Percentiles rank a stretch among this genome's conserved stretches.
phyloP scores from a whole-genome alignment of 2,888 invertebrate species.

The Drosophila quasianomalipes region DNA sequence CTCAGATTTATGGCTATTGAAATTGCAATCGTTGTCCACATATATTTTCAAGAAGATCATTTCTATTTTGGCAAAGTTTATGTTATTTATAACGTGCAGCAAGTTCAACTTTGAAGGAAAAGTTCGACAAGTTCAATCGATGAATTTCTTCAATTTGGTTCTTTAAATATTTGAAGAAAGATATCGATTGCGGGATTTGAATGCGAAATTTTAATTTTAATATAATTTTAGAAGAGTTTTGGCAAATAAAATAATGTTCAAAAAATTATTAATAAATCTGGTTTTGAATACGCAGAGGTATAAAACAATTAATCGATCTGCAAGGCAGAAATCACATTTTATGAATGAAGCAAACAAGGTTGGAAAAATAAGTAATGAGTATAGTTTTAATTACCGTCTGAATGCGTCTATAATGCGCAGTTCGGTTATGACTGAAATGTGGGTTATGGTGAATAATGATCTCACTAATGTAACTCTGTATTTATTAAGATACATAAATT shows the following conservation, averaged over 20 bases:
- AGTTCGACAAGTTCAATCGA: not conserved
- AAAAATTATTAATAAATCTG: not conserved
- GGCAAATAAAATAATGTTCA: not conserved
- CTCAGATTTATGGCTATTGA: slow-evolving; percentile 53
- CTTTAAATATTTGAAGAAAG: not conserved
- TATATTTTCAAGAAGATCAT: slow-evolving; percentile 31
- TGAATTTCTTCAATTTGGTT: not conserved
- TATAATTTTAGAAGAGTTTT: too few species aligned
- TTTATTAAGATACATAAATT: slow-evolving; percentile 1
- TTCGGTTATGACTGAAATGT: not conserved
- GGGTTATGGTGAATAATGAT: not conserved
- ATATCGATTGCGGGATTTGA: not conserved
- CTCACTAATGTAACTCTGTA: not conserved
- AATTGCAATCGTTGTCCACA: slow-evolving; percentile 39
- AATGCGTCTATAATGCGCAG: not conserved
- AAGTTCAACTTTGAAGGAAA: not conserved
- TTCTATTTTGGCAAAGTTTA: not conserved
- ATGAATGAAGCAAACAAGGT: not conserved
- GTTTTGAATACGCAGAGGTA: too few species aligned
- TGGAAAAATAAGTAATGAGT: rapidly evolving
- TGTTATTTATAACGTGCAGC: not conserved
- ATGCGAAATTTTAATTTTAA: too few species aligned
- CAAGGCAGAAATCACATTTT: not conserved
- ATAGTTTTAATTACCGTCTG: not conserved
- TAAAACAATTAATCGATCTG: too few species aligned